Base-by-base conservation (phyloP, 2,113 vertebrate genomes). In the Ameiurus melas region DNA sequence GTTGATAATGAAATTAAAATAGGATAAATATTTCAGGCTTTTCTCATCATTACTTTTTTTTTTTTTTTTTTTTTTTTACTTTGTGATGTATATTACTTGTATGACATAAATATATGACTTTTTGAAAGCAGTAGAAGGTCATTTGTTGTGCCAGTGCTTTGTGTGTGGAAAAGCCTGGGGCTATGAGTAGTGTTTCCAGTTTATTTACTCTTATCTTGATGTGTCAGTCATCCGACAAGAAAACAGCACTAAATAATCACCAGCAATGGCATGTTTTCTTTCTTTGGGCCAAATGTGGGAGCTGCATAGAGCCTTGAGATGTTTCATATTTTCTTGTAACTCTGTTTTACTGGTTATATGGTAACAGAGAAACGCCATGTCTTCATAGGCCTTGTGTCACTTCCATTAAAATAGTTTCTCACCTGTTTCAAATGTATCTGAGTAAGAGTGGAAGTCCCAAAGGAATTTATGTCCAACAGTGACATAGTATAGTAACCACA, bases 231-330 rank as follows among this genome's bases (percentile, higher is more conserved):
- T 73, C 80, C 30, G 36, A 55, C 53, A 77, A 77, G 57, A 58
- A 84, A 62, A 36, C 81, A 84, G 87, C 57, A 62, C 13, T 60
- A 55, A 43, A 77, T 84, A 77, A 88, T 88, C 66, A 64, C 70
- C 43, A 62, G 39, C 87, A 78, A 75, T 73, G 82, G 81, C 36
- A 84, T 88, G 87, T 88, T 84, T 84, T 84, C 58, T 53, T 84
- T 82, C 51, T 70, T 27, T 57, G 30, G 51, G 87, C 82, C 55
- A 88, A 84, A 77, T 77, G 39, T 64, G 70, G 43, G 43, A 77
- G 39, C 20, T 81, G 57, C 10, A 10, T 19, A 75, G 68, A 75
- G 39, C 68, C 39, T 55, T 84, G 39, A 62, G 25, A 75, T 88
- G 70, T 60, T 84, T 88, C 68, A 51, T 64, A 53, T 64, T 43